These are phyloP conservation scores for Mus minutoides DNA, from an alignment of 2,797 vertebrate species.

Conservation along the genomic window DNA sequence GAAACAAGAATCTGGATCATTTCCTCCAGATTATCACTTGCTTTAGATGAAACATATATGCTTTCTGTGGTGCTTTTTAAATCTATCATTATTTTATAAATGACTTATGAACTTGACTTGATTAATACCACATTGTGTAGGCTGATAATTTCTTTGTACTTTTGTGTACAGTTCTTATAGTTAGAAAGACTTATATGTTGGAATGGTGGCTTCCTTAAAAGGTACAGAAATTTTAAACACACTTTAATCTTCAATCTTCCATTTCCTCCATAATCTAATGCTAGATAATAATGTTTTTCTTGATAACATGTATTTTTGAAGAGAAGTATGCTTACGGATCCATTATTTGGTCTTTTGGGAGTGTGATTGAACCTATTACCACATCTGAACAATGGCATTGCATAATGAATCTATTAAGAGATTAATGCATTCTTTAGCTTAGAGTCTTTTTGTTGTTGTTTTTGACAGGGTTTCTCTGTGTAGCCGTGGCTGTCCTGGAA, in stretches of 20 bases:
- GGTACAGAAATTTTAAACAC: neutral
- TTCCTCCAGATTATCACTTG: neutral
- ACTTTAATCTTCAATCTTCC: too few relatives aligned
- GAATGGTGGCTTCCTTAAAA: neutral
- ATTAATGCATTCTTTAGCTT: neutral
- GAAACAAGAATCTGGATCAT: neutral
- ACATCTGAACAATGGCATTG: neutral
- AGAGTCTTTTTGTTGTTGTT: too few relatives aligned
- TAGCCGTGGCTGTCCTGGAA: too few relatives aligned
- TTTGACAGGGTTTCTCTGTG: too few relatives aligned
- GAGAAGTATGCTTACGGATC: neutral
- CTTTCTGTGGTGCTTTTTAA: neutral
- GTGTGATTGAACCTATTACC: neutral
- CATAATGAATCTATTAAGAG: neutral
- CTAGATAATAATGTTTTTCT: neutral
- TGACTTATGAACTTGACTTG: neutral
- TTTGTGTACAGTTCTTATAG: neutral
- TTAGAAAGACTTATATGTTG: neutral
- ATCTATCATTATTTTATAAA: neutral
- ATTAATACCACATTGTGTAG: neutral
- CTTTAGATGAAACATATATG: neutral
- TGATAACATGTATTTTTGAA: neutral
- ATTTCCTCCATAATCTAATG: neutral
- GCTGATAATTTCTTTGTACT: neutral
- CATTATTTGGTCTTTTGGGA: neutral